Percentiles rank a stretch among this genome's conserved stretches.
Conservation (phyloP, 2,797 vertebrate genomes). For the Phalanger gymnotis region DNA sequence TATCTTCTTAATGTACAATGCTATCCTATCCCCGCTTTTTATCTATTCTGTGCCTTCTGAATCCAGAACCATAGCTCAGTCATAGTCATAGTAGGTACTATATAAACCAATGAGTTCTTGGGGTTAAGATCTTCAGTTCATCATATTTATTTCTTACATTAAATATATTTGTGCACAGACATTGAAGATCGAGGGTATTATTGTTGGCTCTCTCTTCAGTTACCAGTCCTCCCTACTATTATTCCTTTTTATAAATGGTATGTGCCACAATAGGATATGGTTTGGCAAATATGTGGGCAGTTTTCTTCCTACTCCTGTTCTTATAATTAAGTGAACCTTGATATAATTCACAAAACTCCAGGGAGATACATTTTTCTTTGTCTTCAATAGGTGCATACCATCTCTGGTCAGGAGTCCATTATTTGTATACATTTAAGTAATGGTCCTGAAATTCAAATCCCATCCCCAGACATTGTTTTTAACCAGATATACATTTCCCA, state of each 20-base stretch:
- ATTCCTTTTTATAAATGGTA: background rate
- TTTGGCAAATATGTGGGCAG: background rate
- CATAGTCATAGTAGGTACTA: too few relatives aligned
- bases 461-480: background rate
- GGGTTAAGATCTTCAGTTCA: background rate
- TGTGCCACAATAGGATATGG: background rate
- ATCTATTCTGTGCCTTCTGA: background rate
- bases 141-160: background rate
- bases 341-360: background rate
- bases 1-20: background rate
- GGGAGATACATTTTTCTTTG: background rate
- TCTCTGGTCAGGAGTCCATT: background rate
- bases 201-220: background rate
- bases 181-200: background rate
- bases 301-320: background rate
- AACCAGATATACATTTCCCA: background rate
- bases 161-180: background rate
- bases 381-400: background rate
- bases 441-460: background rate
- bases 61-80: background rate
- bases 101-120: background rate
- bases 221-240: background rate
- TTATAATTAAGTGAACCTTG: background rate
- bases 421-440: background rate
- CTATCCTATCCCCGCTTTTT: background rate